Evolutionary conservation across 2,888 invertebrate genomes (phyloP).

Genomic region (Rhorus exstirpatorius): DNA sequence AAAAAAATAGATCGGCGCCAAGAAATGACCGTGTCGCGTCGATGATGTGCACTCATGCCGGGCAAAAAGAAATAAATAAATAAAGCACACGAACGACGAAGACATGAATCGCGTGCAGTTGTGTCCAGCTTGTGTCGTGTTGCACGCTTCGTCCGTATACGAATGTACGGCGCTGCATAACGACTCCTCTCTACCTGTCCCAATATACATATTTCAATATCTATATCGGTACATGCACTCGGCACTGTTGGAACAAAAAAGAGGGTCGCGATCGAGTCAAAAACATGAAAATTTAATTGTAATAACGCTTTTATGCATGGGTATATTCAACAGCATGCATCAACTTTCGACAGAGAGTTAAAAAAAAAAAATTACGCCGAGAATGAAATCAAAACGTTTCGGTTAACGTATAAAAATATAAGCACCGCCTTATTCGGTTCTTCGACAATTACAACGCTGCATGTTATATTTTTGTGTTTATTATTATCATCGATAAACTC

Average conservation of each 20-base stretch:
- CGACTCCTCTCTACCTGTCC: background rate
- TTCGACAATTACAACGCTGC: slow-evolving; percentile 48
- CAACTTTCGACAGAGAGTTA: background rate
- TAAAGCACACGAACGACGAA: slow-evolving; percentile 15
- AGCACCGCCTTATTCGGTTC: slow-evolving; percentile 9
- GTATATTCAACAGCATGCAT: slow-evolving; percentile 17
- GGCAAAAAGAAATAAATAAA: slow-evolving; percentile 2
- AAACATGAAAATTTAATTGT: slow-evolving; percentile 29
- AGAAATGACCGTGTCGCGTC: slow-evolving; percentile 55
- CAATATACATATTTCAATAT: slow-evolving; percentile 1
- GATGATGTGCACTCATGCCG: slow-evolving; percentile 25
- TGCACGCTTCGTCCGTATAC: slow-evolving; percentile 7
- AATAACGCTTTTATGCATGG: background rate
- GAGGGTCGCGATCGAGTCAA: slow-evolving; percentile 5
- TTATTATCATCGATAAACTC: slow-evolving; percentile 62
- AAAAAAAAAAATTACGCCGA: slow-evolving; percentile 17
- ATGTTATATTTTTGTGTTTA: slow-evolving; percentile 28
- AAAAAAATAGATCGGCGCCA: slow-evolving; percentile 60
- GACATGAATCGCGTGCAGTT: slow-evolving; percentile 36
- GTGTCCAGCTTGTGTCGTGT: slow-evolving; percentile 29
- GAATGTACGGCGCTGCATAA: slow-evolving; percentile 12
- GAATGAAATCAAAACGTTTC: slow-evolving; percentile 20
- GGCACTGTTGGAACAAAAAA: slow-evolving; percentile 6
- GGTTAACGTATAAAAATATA: slow-evolving; percentile 10
- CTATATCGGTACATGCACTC: background rate